A percentile compares a stretch with the other conserved stretches of the same genome.
Evolutionary conservation across 2,888 invertebrate species (phyloP).

Genomic region (Odontocolon sp.): DNA sequence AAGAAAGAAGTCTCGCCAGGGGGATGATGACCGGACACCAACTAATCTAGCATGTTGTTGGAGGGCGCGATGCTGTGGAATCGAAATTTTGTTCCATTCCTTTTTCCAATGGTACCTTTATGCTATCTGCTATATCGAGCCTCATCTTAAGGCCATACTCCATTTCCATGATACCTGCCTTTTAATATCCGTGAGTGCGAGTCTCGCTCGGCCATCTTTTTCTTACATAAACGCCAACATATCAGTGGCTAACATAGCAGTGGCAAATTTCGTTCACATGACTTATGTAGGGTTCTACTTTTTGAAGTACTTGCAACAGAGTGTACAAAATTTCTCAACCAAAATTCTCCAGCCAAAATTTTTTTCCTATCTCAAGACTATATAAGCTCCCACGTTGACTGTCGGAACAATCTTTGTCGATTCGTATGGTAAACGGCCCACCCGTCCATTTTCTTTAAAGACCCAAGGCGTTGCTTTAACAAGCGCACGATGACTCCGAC

Average conservation of each 20-base stretch:
- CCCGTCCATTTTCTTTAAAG: slow-evolving; percentile 40
- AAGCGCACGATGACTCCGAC: slow-evolving; percentile 64
- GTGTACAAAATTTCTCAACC: no score
- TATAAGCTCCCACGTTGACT: slow-evolving; percentile 18
- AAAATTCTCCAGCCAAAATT: slow-evolving; percentile 13
- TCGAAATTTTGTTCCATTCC: slow-evolving; percentile 21
- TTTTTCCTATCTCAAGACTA: slow-evolving; percentile 1
- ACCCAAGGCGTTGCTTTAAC: slow-evolving; percentile 67
- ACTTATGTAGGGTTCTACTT: no score
- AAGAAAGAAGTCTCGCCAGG: slow-evolving; percentile 8
- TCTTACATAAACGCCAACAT: slow-evolving; percentile 17
- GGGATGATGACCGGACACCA: slow-evolving; percentile 30
- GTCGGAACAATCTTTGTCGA: slow-evolving; percentile 18
- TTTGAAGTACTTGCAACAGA: no score
- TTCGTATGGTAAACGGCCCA: slow-evolving; percentile 10
- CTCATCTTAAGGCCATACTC: slow-evolving; percentile 10
- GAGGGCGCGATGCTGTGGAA: not conserved
- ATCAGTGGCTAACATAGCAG: no score
- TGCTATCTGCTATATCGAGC: not conserved
- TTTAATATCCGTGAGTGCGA: slow-evolving; percentile 72
- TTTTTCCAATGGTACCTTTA: slow-evolving; percentile 27
- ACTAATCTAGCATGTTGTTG: slow-evolving; percentile 18
- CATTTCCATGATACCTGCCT: slow-evolving; percentile 14
- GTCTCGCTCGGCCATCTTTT: not conserved
- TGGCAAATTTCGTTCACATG: no score